Base-by-base conservation (phyloP, 2,888 invertebrate genomes). In the Andrena marginata region DNA sequence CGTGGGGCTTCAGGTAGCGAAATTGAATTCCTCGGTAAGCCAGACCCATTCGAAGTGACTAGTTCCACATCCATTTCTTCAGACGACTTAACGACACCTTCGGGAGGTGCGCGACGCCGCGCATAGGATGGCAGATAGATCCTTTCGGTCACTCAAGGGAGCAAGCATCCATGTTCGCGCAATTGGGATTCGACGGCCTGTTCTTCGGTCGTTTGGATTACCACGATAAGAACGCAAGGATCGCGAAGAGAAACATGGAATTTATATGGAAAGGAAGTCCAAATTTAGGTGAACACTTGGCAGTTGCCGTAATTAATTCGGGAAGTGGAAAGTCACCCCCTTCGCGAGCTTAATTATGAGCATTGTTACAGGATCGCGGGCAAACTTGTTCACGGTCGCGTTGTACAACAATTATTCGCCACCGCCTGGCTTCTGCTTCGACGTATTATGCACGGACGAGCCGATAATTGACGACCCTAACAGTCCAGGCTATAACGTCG, bases 341-440 rank as follows among this genome's bases (percentile, higher is more conserved):
- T 6, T 31, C 1, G 23, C 48, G 6, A 35, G 35, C 16, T 16
- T 51, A 8, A 6, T 42, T 8, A 48, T 20, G 16, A 29, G 16
- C 16, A 31, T 63, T 42, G 7, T 83, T 80, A 16, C 35, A 86
- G 96, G 96, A 0, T 95, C 96, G 35, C 89, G 95, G 0, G 95
- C 97, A 0, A 96, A 97, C 88, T 94, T 99, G 7, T 98, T 99
- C 90, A 98, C 98, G 0, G 97, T 98, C 0, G 96, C 97, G 0
- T 94, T 98, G 13, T 97, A 95, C 93, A 98, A 98, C 89, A 96
- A 96, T 0, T 99, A 99, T 92, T 96, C 96, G 0, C 97, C 98
- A 0, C 99, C 99, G 0, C 95, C 96, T 6, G 99, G 98, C 0
- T 99, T 99, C 94, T 99, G 99, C 91, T 99, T 98, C 93, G 99